Evolutionary conservation across 2,113 vertebrate genomes (phyloP), one percentile per base, ranked within the genome.

Genomic region (Ursus arctos): DNA sequence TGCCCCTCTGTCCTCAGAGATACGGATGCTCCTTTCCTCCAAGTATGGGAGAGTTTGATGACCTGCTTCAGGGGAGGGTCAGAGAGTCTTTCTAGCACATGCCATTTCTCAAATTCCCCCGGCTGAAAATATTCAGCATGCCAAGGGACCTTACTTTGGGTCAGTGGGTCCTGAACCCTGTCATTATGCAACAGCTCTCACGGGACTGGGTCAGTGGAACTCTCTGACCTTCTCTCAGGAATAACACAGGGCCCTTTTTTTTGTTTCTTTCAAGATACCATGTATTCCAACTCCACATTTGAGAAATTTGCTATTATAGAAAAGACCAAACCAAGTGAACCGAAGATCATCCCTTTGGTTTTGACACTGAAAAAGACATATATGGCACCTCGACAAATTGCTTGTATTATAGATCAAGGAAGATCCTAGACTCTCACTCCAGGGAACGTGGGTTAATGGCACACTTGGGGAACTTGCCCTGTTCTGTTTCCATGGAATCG

Each of bases 131-230:
- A 59, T 2, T 59, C 36, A n/a, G 6, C 24, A 3, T 0, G 14
- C 19, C 63, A 71, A 0, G 0, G 19, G 13, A 19, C 19, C 36
- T 13, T 55, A 12, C 82, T 69, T 71, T 31, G 63, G 79, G 19
- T 22, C 5, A 26, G 31, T 5, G 2, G 24, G 14, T 47, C 36
- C 36, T n/a, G 6, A 72, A 47, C 28, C 3, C 36, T 21, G 7
- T 49, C 9, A 53, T 2, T 6, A 0, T 51, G n/a, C 7, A 3
- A 5, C 11, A 0, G 14, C 16, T 59, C 33, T 15, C 0, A 6
- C 0, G 47, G 21, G n/a, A 6, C 11, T 4, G 4, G 24, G 36
- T 36, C 7, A 21, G 10, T 55, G 2, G 2, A 19, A 21, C 11
- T 12, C 51, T 16, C 9, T 33, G 16, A 16, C 31, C 26, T 53